Conservation (phyloP, 2,888 invertebrate genomes). For the Macrophya alboannulata region DNA sequence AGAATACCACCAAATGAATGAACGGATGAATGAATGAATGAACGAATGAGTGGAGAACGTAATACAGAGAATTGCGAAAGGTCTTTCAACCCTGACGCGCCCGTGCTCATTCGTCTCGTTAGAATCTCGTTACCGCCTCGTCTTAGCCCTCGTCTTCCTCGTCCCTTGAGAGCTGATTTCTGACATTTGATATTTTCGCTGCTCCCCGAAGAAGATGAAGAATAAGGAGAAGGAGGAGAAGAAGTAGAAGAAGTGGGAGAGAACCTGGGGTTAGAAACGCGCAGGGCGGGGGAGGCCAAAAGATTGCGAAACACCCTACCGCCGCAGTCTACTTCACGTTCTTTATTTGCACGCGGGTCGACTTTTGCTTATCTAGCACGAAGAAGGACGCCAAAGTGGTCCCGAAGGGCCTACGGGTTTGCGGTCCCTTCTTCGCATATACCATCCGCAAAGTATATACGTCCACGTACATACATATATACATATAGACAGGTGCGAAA, state of each 20-base stretch:
- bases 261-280: background rate
- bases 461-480: background rate
- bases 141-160: slow-evolving; percentile 35
- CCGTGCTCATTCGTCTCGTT: slow-evolving; percentile 43
- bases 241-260: background rate
- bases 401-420: slow-evolving; percentile 60
- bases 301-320: slow-evolving; percentile 53
- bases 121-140: slow-evolving; percentile 50
- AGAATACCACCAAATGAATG: too few species aligned
- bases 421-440: slow-evolving; percentile 16
- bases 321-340: slow-evolving; percentile 51
- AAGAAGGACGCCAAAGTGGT: slow-evolving; percentile 67
- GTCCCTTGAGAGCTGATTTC: slow-evolving; percentile 50
- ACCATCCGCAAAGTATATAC: background rate
- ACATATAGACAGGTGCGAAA: slow-evolving; percentile 26
- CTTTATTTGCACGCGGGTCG: slow-evolving; percentile 59
- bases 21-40: background rate
- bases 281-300: background rate
- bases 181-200: slow-evolving; percentile 53
- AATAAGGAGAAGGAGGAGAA: background rate
- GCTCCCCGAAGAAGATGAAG: background rate
- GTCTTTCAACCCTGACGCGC: slow-evolving; percentile 28
- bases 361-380: slow-evolving; percentile 69
- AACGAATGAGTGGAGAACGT: slow-evolving; percentile 2
- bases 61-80: slow-evolving; percentile 4